phyloP scores from a whole-genome alignment of 2,797 vertebrate species.

The Centroberyx gerrardi region DNA sequence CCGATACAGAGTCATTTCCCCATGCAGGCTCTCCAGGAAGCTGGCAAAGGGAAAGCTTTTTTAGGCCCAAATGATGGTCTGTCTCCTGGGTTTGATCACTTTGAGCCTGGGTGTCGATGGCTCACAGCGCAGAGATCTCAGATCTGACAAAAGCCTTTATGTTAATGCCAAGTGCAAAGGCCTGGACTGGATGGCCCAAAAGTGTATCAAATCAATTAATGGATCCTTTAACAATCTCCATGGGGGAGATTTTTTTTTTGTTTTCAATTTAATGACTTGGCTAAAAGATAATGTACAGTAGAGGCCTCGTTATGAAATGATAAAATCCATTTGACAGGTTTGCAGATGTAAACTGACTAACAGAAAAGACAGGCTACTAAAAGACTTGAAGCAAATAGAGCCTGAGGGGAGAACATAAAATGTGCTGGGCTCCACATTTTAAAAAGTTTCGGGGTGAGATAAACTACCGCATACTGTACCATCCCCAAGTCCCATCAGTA shows the following conservation, averaged over 20 bases:
- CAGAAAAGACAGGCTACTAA: conserved; percentile 11
- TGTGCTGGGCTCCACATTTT: conserved; percentile 56
- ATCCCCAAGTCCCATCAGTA: conserved; percentile 32
- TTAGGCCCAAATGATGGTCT: conserved; percentile 56
- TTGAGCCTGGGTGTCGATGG: conserved; percentile 35
- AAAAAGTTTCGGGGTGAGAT: conserved; percentile 43
- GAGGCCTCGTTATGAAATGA: conserved; percentile 36
- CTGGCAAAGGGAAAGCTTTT: conserved; percentile 60
- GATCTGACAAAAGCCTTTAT: conserved; percentile 48
- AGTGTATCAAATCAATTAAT: conserved; percentile 59
- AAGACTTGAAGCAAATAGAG: conserved; percentile 43
- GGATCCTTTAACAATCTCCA: conserved; percentile 33
- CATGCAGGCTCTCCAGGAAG: conserved; percentile 56
- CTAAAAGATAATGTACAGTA: background rate
- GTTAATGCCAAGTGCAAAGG: conserved; percentile 44
- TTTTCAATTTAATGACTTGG: conserved; percentile 14
- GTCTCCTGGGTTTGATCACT: conserved; percentile 56
- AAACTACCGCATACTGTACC: conserved; percentile 19
- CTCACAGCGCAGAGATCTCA: conserved; percentile 40
- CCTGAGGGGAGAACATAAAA: conserved; percentile 32
- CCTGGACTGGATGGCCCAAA: conserved; percentile 23
- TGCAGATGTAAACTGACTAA: background rate
- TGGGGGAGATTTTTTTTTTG: conserved; percentile 23
- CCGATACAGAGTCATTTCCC: conserved; percentile 67
- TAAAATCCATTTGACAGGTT: conserved; percentile 30